Evolutionary conservation across 2,888 invertebrate genomes (phyloP).

Genomic region (Cantharis rustica): DNA sequence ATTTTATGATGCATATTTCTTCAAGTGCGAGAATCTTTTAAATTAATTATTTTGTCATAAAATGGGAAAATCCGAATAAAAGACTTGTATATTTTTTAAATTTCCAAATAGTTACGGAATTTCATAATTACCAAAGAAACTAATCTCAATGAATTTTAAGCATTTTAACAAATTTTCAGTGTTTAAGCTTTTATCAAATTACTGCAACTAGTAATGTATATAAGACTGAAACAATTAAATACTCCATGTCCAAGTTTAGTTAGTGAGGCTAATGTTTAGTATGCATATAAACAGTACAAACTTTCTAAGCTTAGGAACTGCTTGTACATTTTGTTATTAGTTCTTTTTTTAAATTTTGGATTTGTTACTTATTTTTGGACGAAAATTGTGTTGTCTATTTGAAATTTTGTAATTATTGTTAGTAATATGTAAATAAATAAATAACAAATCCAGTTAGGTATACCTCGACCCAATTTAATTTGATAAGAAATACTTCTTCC

Average conservation of each 20-base stretch:
- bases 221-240: slow-evolving; percentile 41
- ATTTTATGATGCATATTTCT: slow-evolving; percentile 29
- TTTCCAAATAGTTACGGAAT: not conserved
- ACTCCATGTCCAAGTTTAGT: slow-evolving; percentile 42
- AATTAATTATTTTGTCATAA: slow-evolving; percentile 1
- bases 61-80: not conserved
- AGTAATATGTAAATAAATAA: not conserved
- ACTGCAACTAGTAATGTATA: slow-evolving; percentile 37
- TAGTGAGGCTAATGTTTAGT: slow-evolving; percentile 38
- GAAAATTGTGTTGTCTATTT: not conserved
- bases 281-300: slow-evolving; percentile 40
- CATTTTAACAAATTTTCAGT: slow-evolving; percentile 14
- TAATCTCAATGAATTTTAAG: slow-evolving; percentile 3
- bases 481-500: not conserved
- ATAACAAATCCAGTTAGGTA: slow-evolving; percentile 12
- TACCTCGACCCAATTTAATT: not conserved
- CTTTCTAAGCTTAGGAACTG: slow-evolving; percentile 34
- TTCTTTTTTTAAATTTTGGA: slow-evolving; percentile 6
- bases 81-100: not conserved
- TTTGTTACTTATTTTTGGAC: slow-evolving; percentile 18
- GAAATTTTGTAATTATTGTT: not conserved
- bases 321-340: slow-evolving; percentile 9
- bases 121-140: slow-evolving; percentile 12
- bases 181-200: slow-evolving; percentile 29
- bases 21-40: slow-evolving; percentile 8